These are phyloP conservation scores for Ctenicera cuprea DNA, from an alignment of 2,888 invertebrate species.

Conservation along the genomic window DNA sequence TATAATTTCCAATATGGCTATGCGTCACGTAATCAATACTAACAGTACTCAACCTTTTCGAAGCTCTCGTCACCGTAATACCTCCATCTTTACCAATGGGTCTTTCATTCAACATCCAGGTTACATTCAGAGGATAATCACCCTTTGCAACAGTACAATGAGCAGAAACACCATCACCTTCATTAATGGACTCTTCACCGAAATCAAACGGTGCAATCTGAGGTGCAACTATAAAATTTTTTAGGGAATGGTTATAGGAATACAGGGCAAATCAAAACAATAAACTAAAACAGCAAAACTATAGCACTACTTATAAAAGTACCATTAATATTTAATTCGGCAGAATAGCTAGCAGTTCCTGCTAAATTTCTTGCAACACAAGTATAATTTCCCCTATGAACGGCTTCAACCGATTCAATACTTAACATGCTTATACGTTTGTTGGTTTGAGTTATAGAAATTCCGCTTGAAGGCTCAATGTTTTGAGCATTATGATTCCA, in stretches of 20 bases:
- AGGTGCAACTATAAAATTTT: conserved; percentile 75
- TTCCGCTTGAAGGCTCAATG: conserved; percentile 76
- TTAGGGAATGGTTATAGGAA: background rate
- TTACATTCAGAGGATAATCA: conserved; percentile 85
- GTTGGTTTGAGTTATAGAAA: conserved; percentile 77
- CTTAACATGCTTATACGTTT: conserved; percentile 79
- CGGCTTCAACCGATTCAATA: conserved; percentile 82
- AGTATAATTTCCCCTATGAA: conserved; percentile 85
- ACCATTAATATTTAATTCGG: conserved; percentile 85
- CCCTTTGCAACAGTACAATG: conserved; percentile 87
- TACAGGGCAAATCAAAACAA: background rate
- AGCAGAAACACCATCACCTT: conserved; percentile 85
- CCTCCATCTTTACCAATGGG: conserved; percentile 71
- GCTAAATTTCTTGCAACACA: conserved; percentile 85
- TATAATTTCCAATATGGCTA: conserved; percentile 74
- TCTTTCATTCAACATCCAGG: conserved; percentile 80
- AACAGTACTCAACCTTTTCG: conserved; percentile 73
- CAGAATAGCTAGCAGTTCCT: conserved; percentile 80
- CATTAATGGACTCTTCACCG: conserved; percentile 85
- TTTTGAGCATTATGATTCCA: conserved; percentile 82
- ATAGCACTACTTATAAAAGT: conserved; percentile 43
- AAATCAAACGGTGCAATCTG: conserved; percentile 84
- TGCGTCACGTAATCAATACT: conserved; percentile 74
- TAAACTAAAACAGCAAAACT: background rate
- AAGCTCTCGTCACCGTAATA: conserved; percentile 68